Evolutionary conservation across 2,797 vertebrate species (phyloP), one percentile per base, ranked within the genome.

Genomic region (Sphaeramia orbicularis): DNA sequence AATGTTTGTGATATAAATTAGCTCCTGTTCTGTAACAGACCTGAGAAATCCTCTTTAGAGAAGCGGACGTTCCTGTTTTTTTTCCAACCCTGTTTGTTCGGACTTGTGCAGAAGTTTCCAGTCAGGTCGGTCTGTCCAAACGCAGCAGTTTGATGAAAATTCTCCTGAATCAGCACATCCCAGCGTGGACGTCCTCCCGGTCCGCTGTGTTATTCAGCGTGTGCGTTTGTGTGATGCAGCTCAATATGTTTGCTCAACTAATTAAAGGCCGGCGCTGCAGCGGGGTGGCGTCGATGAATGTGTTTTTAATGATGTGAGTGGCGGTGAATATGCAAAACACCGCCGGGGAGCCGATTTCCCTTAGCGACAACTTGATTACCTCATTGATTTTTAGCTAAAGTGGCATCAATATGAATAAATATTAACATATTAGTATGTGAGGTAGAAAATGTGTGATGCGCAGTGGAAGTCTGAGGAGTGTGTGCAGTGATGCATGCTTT

Each of bases 231-330:
- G 54, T 0, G 65, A 65, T 10, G 30, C 65, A 38, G 82, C 81
- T 94, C 93, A 21, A 93, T 94, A 94, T 92, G 86, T 91, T 93
- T 89, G 78, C 85, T 77, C 86, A 93, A 93, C 91, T 92, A 94
- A 94, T 94, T 94, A 94, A 92, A 88, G 76, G 82, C 19, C 27
- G 65, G 83, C n/a, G n/a, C n/a, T n/a, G 86, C 71, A 14, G 76
- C 24, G 53, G 61, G 32, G 16, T 86, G 92, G 88, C 86, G 55
- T 63, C 80, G 91, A 94, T 88, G 71, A 92, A 94, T 94, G 92
- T 38, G 55, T 87, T 92, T 94, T 92, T 94, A 92, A 94, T 91
- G 85, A 94, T 91, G 91, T 88, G 85, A 91, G 78, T 71, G 55
- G 71, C 70, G 85, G 91, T 84, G 88, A 91, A 93, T 93, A 94